Conservation (phyloP, 2,113 vertebrate genomes). For the Coregonus clupeaformis region DNA sequence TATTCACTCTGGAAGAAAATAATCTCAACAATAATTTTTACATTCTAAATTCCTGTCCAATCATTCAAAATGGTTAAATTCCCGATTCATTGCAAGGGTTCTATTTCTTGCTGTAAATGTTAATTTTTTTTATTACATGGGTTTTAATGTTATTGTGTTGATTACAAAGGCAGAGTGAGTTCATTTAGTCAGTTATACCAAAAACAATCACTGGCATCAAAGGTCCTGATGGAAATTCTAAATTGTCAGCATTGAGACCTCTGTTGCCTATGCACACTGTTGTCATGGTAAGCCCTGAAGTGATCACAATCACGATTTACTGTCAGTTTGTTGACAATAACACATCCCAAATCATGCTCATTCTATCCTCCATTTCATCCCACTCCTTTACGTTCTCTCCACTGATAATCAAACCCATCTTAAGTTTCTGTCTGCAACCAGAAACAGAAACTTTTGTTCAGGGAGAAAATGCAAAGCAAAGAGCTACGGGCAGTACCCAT, state of each 20-base stretch:
- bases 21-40: constrained; percentile 41
- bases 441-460: constrained; percentile 6
- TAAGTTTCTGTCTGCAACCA: constrained; percentile 1
- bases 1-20: constrained; percentile 17
- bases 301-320: too few species aligned
- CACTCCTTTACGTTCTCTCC: not conserved
- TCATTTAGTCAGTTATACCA: not conserved
- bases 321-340: too few species aligned
- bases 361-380: too few species aligned
- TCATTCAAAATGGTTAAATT: constrained; percentile 8
- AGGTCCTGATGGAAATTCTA: not conserved
- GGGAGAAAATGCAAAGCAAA: not conserved
- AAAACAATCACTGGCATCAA: not conserved
- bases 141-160: not conserved
- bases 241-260: too few species aligned
- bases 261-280: too few species aligned
- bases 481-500: constrained; percentile 11
- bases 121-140: not conserved
- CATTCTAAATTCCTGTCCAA: constrained; percentile 5
- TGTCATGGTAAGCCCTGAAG: too few species aligned
- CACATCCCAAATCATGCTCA: too few species aligned
- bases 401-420: not conserved
- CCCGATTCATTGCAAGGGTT: not conserved
- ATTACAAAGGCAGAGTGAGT: not conserved
- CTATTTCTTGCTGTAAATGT: not conserved